These are phyloP conservation scores for Ecdyonurus torrentis DNA, from an alignment of 2,888 invertebrate genomes.

Conservation along the genomic window DNA sequence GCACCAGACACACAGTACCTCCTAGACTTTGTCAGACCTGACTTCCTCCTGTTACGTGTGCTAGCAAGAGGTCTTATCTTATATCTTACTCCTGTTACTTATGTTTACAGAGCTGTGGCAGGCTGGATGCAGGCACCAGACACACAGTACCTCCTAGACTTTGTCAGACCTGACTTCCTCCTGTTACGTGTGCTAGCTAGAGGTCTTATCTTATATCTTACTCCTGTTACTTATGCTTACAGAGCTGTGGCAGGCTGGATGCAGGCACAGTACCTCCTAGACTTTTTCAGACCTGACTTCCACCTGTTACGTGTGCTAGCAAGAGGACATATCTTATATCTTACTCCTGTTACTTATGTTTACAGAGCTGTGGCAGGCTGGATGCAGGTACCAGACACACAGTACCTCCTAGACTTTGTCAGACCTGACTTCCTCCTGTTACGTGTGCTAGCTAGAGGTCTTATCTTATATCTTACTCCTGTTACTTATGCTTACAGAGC, in stretches of 20 bases:
- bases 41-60: slow-evolving; percentile 68
- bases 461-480: no score
- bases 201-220: slow-evolving; percentile 71
- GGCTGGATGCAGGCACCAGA: slow-evolving; percentile 81
- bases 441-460: slow-evolving; percentile 56
- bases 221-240: no score
- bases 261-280: slow-evolving; percentile 71
- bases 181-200: slow-evolving; percentile 64
- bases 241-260: slow-evolving; percentile 81
- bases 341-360: no score
- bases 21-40: slow-evolving; percentile 80
- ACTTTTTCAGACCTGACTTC: slow-evolving; percentile 83
- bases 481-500: slow-evolving; percentile 40
- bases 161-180: slow-evolving; percentile 79
- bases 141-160: slow-evolving; percentile 79
- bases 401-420: slow-evolving; percentile 78
- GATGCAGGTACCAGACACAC: slow-evolving; percentile 80
- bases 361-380: slow-evolving; percentile 68
- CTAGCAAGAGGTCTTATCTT: slow-evolving; percentile 68
- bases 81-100: no score
- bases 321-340: slow-evolving; percentile 68
- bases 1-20: slow-evolving; percentile 81
- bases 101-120: slow-evolving; percentile 62
- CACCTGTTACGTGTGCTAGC: slow-evolving; percentile 65
- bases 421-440: slow-evolving; percentile 80